These are phyloP conservation scores for Apotomis betuletana DNA, from an alignment of 2,888 invertebrate genomes.

Conservation along the genomic window DNA sequence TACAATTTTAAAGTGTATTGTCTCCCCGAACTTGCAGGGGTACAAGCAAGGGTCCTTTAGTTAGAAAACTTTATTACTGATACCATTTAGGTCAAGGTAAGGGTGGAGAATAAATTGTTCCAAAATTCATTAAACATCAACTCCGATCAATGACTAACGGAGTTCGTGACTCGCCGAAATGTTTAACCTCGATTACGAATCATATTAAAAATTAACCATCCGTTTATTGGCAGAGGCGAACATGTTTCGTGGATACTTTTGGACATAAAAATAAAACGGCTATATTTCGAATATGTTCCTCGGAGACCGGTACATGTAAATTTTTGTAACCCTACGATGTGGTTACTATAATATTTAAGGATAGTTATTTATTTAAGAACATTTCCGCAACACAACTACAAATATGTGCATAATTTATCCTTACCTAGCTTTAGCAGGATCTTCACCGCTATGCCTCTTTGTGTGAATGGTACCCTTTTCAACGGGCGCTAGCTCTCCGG, in stretches of 20 bases:
- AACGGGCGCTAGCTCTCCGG: slow-evolving; percentile 86
- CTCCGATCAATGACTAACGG: neutral
- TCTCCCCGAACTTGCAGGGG: too few species aligned
- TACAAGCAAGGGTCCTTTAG: too few species aligned
- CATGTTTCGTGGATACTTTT: neutral
- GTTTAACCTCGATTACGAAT: neutral
- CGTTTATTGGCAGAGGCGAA: neutral
- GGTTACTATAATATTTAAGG: neutral
- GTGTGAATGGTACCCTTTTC: slow-evolving; percentile 98
- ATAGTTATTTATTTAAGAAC: too few species aligned
- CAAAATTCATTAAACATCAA: neutral
- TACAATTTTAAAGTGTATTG: too few species aligned
- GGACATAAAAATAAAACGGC: too few species aligned
- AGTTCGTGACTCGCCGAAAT: neutral
- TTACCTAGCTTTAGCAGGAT: slow-evolving; percentile 90
- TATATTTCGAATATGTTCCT: too few species aligned
- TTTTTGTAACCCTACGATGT: neutral
- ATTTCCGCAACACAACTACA: too few species aligned
- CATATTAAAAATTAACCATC: neutral
- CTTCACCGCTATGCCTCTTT: slow-evolving; percentile 95
- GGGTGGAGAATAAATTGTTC: neutral
- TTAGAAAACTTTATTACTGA: neutral
- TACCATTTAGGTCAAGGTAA: neutral
- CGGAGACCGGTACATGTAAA: neutral
- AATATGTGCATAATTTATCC: slow-evolving; percentile 18